A percentile compares a stretch with the other conserved stretches of the same genome.
Conservation (phyloP, 2,888 invertebrate species). For the Thymelicus acteon region DNA sequence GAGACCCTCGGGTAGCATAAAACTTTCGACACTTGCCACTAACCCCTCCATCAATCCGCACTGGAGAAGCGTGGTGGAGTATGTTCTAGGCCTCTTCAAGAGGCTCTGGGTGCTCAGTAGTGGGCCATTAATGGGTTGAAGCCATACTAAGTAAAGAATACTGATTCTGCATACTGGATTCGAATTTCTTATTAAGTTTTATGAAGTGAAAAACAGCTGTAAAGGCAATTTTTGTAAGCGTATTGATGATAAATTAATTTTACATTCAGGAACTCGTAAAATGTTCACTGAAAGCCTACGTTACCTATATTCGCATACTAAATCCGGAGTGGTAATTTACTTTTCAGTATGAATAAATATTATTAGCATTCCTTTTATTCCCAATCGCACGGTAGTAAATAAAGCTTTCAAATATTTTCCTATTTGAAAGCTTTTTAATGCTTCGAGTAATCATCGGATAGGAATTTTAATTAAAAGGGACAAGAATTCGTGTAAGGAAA, state of each 20-base stretch:
- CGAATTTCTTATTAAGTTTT: too few relatives aligned
- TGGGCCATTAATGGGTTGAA: too few relatives aligned
- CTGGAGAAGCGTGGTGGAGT: too few relatives aligned
- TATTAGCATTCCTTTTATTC: constrained; percentile 22
- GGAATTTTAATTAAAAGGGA: constrained; percentile 29
- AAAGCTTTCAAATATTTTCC: constrained; percentile 23
- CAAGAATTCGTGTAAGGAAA: constrained; percentile 24
- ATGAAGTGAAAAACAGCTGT: too few relatives aligned
- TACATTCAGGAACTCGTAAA: neutral
- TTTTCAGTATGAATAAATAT: constrained; percentile 25
- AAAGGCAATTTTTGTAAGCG: neutral
- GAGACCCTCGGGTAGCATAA: too few relatives aligned
- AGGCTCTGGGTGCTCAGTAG: too few relatives aligned
- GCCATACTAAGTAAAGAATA: too few relatives aligned
- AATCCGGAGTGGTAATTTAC: constrained; percentile 17
- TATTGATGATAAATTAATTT: neutral
- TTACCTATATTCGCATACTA: neutral
- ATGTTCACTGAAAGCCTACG: neutral
- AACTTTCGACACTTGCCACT: too few relatives aligned
- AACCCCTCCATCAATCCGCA: too few relatives aligned
- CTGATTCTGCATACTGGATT: too few relatives aligned
- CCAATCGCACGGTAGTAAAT: constrained; percentile 13
- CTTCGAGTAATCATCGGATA: constrained; percentile 15
- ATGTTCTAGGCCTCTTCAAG: too few relatives aligned
- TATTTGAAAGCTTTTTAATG: constrained; percentile 21